These are phyloP conservation scores for Gallinago undulata DNA, from an alignment of 2,113 vertebrate genomes.

Conservation along the genomic window DNA sequence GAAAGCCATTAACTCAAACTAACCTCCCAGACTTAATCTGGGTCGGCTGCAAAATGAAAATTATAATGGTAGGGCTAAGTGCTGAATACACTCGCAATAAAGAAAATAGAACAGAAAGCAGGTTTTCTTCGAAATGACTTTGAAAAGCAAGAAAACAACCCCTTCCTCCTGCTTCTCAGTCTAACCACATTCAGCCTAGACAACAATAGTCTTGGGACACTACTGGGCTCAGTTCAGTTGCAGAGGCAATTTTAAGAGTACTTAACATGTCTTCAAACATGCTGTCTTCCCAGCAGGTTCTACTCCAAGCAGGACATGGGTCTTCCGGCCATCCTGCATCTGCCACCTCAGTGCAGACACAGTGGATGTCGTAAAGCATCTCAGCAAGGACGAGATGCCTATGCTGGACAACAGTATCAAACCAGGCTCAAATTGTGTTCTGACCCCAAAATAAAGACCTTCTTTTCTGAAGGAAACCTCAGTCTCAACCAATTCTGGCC, in stretches of 20 bases:
- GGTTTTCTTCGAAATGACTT: not conserved
- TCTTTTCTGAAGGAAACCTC: not conserved
- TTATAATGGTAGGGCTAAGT: not conserved
- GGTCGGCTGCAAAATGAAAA: conserved; percentile 21
- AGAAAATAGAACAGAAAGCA: conserved; percentile 4
- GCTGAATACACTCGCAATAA: not conserved
- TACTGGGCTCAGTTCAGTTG: not conserved
- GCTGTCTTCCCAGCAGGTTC: rapidly evolving
- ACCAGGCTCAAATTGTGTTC: not conserved
- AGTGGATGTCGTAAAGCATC: not conserved
- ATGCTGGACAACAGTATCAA: not conserved
- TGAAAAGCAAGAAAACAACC: not conserved
- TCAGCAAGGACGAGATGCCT: not conserved
- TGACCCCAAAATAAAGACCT: not conserved
- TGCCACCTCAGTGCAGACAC: not conserved
- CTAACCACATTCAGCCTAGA: not conserved
- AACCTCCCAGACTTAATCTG: conserved; percentile 1
- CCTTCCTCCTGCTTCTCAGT: not conserved
- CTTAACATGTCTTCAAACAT: not conserved
- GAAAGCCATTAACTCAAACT: conserved; percentile 38
- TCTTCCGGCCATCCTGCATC: not conserved
- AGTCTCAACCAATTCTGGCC: not conserved
- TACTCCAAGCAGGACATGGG: not conserved
- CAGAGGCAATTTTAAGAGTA: not conserved
- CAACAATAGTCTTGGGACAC: not conserved